These are phyloP conservation scores for Cephus rjabovi DNA, from an alignment of 2,888 invertebrate genomes.

Conservation along the genomic window DNA sequence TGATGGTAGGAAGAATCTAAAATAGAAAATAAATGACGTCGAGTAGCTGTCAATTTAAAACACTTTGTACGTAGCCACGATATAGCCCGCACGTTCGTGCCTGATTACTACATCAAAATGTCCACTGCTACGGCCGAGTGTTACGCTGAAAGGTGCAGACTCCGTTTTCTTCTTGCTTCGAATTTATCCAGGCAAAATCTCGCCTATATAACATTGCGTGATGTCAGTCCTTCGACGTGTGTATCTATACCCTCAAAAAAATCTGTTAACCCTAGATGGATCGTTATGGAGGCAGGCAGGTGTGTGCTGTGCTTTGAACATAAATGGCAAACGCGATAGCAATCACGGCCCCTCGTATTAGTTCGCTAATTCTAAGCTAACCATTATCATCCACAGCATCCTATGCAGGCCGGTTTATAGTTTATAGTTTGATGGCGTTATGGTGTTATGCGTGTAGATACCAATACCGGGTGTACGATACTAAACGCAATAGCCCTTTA, in stretches of 20 bases:
- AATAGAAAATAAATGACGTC: background rate
- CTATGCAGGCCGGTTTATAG: slow-evolving; percentile 23
- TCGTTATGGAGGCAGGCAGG: slow-evolving; percentile 41
- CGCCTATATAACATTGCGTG: background rate
- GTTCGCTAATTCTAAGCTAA: slow-evolving; percentile 49
- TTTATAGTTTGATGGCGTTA: slow-evolving; percentile 32
- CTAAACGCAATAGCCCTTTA: slow-evolving; percentile 5
- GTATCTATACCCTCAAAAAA: slow-evolving; percentile 16
- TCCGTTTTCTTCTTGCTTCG: background rate
- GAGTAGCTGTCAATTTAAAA: background rate
- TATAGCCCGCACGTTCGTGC: background rate
- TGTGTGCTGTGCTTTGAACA: slow-evolving; percentile 42
- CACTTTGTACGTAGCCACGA: background rate
- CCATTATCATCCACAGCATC: slow-evolving; percentile 34
- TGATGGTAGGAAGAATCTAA: too few relatives aligned
- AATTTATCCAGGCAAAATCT: background rate
- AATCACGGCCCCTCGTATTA: slow-evolving; percentile 46
- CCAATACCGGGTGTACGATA: slow-evolving; percentile 2
- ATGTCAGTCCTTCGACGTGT: background rate
- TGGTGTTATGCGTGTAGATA: background rate
- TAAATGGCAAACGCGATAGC: slow-evolving; percentile 50
- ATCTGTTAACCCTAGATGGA: slow-evolving; percentile 37
- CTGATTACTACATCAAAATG: background rate
- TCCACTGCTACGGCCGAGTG: background rate
- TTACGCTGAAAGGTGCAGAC: background rate